Evolutionary conservation across 2,113 vertebrate species (phyloP).

Genomic region (Hydrochoerus hydrochaeris): DNA sequence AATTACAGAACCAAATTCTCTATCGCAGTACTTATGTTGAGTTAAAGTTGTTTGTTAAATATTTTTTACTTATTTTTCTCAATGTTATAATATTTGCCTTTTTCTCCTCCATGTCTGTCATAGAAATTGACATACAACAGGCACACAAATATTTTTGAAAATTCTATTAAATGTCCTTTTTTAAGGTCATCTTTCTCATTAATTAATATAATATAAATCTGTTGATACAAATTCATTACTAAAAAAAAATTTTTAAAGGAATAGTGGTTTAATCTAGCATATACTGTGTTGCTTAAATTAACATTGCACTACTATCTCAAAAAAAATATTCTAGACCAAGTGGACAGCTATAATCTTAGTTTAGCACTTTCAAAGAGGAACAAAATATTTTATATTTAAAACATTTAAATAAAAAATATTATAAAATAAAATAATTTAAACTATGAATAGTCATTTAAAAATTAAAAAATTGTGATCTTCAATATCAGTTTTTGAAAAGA

Average conservation of each 20-base stretch:
- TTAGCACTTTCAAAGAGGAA: background rate
- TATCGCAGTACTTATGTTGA: background rate
- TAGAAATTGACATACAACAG: background rate
- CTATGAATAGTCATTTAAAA: background rate
- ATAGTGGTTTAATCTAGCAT: background rate
- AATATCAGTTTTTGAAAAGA: background rate
- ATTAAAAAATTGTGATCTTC: background rate
- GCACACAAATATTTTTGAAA: background rate
- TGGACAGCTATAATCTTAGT: background rate
- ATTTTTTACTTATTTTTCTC: background rate
- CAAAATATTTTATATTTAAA: conserved; percentile 35
- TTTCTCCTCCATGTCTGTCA: background rate
- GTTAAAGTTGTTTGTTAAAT: background rate
- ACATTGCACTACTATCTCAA: background rate
- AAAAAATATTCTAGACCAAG: background rate
- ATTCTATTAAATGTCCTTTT: background rate
- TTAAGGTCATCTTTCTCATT: background rate
- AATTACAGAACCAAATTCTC: conserved; percentile 38
- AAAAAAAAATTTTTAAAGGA: background rate
- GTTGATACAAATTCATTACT: background rate
- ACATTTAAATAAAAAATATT: conserved; percentile 37
- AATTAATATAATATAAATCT: background rate
- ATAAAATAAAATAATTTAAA: too few relatives aligned
- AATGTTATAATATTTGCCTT: background rate
- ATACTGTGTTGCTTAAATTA: background rate